A percentile compares a stretch with the other conserved stretches of the same genome.
Conservation (phyloP, 2,113 vertebrate genomes). For the Bolborhynchus lineola region DNA sequence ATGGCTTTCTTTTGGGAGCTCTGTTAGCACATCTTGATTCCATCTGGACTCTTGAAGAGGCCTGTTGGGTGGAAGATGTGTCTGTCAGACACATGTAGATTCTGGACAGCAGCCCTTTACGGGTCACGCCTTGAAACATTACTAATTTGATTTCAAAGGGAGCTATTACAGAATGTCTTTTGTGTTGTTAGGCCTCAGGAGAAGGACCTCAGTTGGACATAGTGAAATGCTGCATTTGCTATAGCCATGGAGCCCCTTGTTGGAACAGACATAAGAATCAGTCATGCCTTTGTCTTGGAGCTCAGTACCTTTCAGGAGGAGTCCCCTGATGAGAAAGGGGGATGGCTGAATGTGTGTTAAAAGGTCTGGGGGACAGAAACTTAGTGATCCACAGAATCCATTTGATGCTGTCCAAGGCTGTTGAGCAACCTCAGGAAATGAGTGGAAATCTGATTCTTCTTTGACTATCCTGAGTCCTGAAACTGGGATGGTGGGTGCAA, state of each 20-base stretch:
- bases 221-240: slow-evolving; percentile 20
- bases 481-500: background rate
- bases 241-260: background rate
- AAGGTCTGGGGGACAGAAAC: slow-evolving; percentile 40
- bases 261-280: slow-evolving; percentile 42
- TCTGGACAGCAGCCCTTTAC: slow-evolving; percentile 53
- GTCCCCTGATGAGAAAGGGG: slow-evolving; percentile 37
- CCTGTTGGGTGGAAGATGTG: slow-evolving; percentile 26
- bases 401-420: slow-evolving; percentile 11
- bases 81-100: slow-evolving; percentile 62
- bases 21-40: slow-evolving; percentile 68
- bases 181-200: slow-evolving; percentile 53
- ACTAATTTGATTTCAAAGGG: slow-evolving; percentile 67
- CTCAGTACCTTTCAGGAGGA: background rate
- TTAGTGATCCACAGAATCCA: slow-evolving; percentile 61
- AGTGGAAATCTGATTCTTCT: slow-evolving; percentile 48
- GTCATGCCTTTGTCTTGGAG: slow-evolving; percentile 42
- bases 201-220: slow-evolving; percentile 35
- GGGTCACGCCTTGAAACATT: slow-evolving; percentile 63
- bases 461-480: background rate
- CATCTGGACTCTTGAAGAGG: slow-evolving; percentile 57
- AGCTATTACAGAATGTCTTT: slow-evolving; percentile 62
- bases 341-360: slow-evolving; percentile 1
- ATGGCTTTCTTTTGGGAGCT: slow-evolving; percentile 24
- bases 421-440: slow-evolving; percentile 41